Base-by-base conservation (phyloP, 2,888 invertebrate genomes). In the Cephus spinipes region DNA sequence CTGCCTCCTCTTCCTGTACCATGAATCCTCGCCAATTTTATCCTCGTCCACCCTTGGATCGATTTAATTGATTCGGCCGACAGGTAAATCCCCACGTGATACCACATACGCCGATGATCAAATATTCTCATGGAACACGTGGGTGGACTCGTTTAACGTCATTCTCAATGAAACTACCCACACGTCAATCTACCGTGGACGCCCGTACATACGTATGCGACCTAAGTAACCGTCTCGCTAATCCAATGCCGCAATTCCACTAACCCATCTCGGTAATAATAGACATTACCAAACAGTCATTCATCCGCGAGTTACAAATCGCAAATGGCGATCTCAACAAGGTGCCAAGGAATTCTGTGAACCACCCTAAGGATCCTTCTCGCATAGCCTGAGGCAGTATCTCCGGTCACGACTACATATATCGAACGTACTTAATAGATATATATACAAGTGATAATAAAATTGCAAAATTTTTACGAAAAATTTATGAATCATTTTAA, bases 81-180 rank as follows among this genome's bases (percentile, higher is more conserved):
- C 55, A 55, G 23, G 23, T 55, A 55, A 9, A 15, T 55, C 76
- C 81, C 79, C 79, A 83, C 81, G 84, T 84, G 83, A 81, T 78
- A 77, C 79, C 81, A 78, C 76, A 76, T 68, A 73, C 73, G 71
- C 68, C 12, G 32, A 68, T 77, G 80, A 81, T 84, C 78, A 69
- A 77, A 35, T 23, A 55, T 55, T 9, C 23, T 55, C 55, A 23
- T 23, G 23, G 23, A 23, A 9, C 55, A 55, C 9, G 84, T 84
- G 80, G 85, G 82, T 81, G 85, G 84, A 82, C 79, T 80, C 84
- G 77, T 9, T 55, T 55, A 55, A 55, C 55, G 1, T 55, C 55
- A 9, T 55, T 55, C 55, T 84, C 84, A 85, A 84, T 83, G 85
- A 84, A 76, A 76, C 85, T 79, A 75, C 84, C 84, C 85, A 85